A percentile compares a stretch with the other conserved stretches of the same genome.
phyloP scores from a whole-genome alignment of 2,113 vertebrate species.

The Hemicordylus capensis region DNA sequence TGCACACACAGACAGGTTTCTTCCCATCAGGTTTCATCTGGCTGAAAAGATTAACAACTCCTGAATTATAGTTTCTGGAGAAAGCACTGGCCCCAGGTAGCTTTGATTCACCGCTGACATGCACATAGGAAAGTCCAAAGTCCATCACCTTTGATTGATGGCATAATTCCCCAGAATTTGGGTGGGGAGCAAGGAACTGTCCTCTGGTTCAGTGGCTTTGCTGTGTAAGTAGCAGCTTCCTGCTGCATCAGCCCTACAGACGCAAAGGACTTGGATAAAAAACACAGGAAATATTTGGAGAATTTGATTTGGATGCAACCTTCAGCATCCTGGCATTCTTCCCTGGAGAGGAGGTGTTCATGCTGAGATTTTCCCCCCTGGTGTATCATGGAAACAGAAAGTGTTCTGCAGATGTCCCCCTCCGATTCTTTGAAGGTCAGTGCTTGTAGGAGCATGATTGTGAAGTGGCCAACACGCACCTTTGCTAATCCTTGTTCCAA shows the following conservation, averaged over 20 bases:
- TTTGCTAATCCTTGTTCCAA: background rate
- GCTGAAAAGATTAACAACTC: too few species aligned
- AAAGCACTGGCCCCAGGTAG: background rate
- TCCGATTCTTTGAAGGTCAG: background rate
- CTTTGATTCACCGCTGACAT: background rate
- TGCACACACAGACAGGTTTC: too few species aligned
- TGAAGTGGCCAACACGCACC: background rate
- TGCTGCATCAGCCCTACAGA: background rate
- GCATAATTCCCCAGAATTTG: background rate
- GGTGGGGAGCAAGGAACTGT: background rate
- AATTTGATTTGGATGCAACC: background rate
- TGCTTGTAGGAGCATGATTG: background rate
- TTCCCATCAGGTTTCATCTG: too few species aligned
- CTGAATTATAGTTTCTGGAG: too few species aligned
- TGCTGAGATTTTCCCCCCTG: background rate
- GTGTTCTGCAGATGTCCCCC: background rate
- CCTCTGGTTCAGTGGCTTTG: background rate
- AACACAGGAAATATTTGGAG: constrained; percentile 7
- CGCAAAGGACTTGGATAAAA: constrained; percentile 7
- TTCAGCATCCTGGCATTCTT: background rate
- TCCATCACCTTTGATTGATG: background rate
- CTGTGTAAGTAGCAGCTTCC: background rate
- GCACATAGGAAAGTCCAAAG: background rate
- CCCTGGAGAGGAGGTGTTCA: background rate
- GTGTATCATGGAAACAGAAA: background rate